Evolutionary conservation across 2,113 vertebrate species (phyloP).

Genomic region (Chroicocephalus ridibundus): DNA sequence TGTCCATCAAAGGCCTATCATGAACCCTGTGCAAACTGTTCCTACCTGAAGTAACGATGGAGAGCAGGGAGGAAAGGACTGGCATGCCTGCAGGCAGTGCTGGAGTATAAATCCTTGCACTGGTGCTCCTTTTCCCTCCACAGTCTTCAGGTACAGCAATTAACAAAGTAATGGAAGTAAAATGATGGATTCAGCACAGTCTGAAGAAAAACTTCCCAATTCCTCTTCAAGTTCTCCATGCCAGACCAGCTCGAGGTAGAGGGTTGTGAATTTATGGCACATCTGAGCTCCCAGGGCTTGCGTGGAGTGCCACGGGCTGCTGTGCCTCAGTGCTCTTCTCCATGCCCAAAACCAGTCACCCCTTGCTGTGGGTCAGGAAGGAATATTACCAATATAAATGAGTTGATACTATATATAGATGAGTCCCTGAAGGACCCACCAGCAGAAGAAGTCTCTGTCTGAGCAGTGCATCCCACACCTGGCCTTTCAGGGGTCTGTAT

Average conservation of each 20-base stretch:
- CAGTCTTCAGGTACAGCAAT: not conserved
- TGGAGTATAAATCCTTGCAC: not conserved
- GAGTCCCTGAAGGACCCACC: not conserved
- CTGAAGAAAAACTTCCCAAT: not conserved
- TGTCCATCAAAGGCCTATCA: not conserved
- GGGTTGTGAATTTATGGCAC: not conserved
- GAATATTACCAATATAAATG: not conserved
- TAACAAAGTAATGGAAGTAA: not conserved
- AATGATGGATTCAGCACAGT: not conserved
- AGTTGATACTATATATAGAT: not conserved
- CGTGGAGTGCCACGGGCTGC: fast-evolving
- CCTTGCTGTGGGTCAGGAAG: not conserved
- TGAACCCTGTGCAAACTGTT: not conserved
- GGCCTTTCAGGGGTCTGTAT: not conserved
- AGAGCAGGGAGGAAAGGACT: not conserved
- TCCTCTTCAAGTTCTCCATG: not conserved
- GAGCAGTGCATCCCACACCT: not conserved
- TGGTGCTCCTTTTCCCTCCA: not conserved
- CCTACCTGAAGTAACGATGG: not conserved
- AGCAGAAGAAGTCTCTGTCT: not conserved
- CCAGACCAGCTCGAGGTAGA: fast-evolving
- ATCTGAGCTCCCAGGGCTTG: not conserved
- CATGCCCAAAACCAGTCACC: not conserved
- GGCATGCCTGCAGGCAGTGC: not conserved
- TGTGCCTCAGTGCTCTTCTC: not conserved